Conservation (phyloP, 2,888 invertebrate species). For the Poecilobothrus nobilitatus region DNA sequence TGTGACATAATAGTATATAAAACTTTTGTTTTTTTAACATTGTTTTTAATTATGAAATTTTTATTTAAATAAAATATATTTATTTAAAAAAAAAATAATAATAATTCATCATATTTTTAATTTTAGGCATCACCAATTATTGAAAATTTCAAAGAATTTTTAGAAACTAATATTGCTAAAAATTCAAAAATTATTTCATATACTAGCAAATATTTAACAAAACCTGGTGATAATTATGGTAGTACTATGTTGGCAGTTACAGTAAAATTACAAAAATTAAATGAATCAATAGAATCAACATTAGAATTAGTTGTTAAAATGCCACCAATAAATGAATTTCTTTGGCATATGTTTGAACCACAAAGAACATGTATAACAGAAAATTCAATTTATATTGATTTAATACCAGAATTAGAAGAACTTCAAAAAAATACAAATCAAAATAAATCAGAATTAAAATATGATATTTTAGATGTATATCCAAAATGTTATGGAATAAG, state of each 20-base stretch:
- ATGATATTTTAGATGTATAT: constrained; percentile 42
- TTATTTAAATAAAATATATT: no score
- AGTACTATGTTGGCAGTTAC: constrained; percentile 48
- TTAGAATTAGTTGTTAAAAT: constrained; percentile 51
- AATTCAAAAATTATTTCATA: constrained; percentile 38
- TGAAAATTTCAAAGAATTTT: constrained; percentile 30
- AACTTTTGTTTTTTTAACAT: no score
- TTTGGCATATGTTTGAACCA: constrained; percentile 49
- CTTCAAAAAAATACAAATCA: constrained; percentile 45
- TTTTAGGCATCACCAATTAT: constrained; percentile 31
- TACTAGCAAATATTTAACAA: constrained; percentile 43
- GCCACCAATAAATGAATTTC: constrained; percentile 48
- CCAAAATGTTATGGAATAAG: constrained; percentile 51
- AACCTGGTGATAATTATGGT: constrained; percentile 55
- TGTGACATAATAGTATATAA: no score
- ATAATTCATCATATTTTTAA: neutral
- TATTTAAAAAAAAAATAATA: no score
- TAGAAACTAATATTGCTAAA: constrained; percentile 31
- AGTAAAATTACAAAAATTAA: constrained; percentile 34
- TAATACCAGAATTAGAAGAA: constrained; percentile 45
- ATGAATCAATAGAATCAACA: constrained; percentile 31
- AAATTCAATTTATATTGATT: constrained; percentile 47
- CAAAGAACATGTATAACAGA: constrained; percentile 51
- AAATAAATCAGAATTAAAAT: constrained; percentile 35
- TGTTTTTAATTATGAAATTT: no score